Evolutionary conservation across 2,888 invertebrate species (phyloP).

Genomic region (Platynereis dumerilii): DNA sequence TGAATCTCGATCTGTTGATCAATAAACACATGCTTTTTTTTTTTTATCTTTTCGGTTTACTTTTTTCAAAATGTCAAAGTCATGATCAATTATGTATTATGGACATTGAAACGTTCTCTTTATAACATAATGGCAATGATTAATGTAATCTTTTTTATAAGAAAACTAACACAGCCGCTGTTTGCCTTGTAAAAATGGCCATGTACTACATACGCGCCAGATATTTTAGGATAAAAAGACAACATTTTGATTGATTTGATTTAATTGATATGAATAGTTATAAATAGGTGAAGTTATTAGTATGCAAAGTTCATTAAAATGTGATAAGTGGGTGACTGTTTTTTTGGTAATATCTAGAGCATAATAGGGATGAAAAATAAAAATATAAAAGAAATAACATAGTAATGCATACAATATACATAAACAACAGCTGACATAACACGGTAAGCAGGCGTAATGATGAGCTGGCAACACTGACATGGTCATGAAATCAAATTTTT

Average conservation of each 20-base stretch:
- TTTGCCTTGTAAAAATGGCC: neutral
- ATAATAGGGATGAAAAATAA: no score
- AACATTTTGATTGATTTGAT: constrained; percentile 8
- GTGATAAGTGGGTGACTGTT: no score
- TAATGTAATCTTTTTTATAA: neutral
- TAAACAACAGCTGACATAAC: no score
- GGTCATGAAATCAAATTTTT: no score
- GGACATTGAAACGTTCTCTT: neutral
- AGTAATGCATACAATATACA: no score
- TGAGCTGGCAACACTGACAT: no score
- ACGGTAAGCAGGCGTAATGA: no score
- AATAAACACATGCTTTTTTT: no score
- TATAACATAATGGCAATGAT: neutral
- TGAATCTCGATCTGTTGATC: no score
- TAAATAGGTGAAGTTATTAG: constrained; percentile 8
- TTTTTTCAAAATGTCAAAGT: neutral
- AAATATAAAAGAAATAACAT: no score
- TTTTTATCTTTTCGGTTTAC: neutral
- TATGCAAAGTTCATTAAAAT: no score
- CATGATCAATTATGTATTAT: neutral
- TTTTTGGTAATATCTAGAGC: no score
- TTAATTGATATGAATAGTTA: constrained; percentile 31
- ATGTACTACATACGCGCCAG: neutral
- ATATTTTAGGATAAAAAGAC: neutral
- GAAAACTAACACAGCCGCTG: neutral